A percentile compares a stretch with the other conserved stretches of the same genome.
Conservation (phyloP, 2,888 invertebrate genomes). For the Penaeus monodon region DNA sequence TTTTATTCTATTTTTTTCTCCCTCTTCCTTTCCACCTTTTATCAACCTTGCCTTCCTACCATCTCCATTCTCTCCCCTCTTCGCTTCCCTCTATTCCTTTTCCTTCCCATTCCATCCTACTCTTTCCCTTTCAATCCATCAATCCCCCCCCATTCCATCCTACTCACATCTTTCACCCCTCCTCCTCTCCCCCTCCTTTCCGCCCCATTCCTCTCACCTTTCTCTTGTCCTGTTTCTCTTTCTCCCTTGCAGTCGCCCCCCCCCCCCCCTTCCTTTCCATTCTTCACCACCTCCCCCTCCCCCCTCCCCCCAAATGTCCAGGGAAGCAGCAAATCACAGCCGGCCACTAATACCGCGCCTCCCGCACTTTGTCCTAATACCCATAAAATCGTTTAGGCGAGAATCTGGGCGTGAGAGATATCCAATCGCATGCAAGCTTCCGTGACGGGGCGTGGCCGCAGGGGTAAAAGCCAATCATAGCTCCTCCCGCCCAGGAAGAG, state of each 20-base stretch:
- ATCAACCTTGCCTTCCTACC: no score
- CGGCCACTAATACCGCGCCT: slow-evolving; percentile 16
- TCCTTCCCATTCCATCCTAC: no score
- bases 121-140: no score
- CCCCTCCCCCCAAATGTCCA: not conserved
- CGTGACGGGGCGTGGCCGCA: slow-evolving; percentile 32
- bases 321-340: no score
- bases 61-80: no score
- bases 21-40: no score
- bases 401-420: slow-evolving; percentile 34
- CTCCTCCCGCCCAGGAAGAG: slow-evolving; percentile 32
- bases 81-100: no score
- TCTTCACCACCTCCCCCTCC: not conserved
- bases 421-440: slow-evolving; percentile 29
- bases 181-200: not conserved
- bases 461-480: slow-evolving; percentile 42
- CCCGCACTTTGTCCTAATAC: slow-evolving; percentile 39
- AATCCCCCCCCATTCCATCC: no score
- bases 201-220: not conserved
- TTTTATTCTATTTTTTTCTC: no score
- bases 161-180: no score
- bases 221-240: not conserved
- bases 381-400: slow-evolving; percentile 48
- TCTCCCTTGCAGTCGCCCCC: not conserved
- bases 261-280: not conserved